Evolutionary conservation across 2,797 vertebrate species (phyloP).

Genomic region (Mycteria americana): DNA sequence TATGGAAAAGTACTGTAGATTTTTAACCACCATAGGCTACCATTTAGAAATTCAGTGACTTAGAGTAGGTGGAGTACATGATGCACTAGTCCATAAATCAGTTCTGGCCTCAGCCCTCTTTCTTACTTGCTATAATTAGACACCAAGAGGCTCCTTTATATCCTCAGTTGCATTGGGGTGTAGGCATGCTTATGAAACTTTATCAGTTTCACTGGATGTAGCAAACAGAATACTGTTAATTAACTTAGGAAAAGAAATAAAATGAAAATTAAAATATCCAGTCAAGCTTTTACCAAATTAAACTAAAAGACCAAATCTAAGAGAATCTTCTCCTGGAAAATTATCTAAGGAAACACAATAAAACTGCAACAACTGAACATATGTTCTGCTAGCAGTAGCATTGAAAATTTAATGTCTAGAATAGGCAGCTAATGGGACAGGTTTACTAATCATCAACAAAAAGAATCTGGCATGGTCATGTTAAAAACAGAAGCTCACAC

Average conservation of each 20-base stretch:
- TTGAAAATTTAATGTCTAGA: neutral
- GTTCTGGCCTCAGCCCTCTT: neutral
- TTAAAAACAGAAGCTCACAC: neutral
- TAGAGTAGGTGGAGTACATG: neutral
- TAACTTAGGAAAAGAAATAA: neutral
- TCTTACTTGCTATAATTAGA: neutral
- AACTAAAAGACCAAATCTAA: neutral
- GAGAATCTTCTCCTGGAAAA: neutral
- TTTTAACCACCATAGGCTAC: neutral
- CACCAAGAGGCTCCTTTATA: neutral
- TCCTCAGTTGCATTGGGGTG: neutral
- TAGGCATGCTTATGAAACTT: neutral
- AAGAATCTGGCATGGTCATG: neutral
- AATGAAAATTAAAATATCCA: neutral
- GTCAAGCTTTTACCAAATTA: neutral
- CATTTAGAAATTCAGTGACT: neutral
- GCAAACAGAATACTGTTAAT: neutral
- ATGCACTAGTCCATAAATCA: constrained; percentile 10
- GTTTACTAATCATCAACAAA: neutral
- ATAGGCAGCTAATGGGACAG: neutral
- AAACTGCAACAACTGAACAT: neutral
- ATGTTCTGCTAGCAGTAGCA: neutral
- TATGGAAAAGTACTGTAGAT: neutral
- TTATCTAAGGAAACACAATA: neutral
- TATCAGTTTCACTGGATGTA: neutral